Conservation (phyloP, 2,888 invertebrate species). For the Busseola fusca region DNA sequence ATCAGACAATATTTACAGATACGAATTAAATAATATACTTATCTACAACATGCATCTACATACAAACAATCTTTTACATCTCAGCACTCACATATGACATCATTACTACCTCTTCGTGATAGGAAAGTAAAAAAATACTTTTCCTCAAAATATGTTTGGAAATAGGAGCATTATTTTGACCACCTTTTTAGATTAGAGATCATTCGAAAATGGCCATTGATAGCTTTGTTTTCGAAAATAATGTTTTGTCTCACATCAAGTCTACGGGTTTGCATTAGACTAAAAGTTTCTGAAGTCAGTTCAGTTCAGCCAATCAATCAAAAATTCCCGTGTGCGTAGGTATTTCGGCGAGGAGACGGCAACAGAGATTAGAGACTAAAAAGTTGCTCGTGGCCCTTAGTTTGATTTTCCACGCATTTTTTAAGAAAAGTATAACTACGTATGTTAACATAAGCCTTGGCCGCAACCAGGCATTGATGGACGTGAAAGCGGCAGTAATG, state of each 20-base stretch:
- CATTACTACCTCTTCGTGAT: not conserved
- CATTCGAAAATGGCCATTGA: not conserved
- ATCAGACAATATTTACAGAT: not conserved
- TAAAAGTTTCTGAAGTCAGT: too few relatives aligned
- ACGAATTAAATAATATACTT: not conserved
- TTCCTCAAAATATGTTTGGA: not conserved
- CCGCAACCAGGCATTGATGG: not conserved
- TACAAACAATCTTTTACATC: not conserved
- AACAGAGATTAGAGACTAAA: not conserved
- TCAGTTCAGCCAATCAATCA: too few relatives aligned
- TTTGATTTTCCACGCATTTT: not conserved
- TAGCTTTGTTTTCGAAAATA: not conserved
- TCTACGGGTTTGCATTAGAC: not conserved
- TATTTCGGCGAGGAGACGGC: not conserved
- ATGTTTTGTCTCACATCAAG: not conserved
- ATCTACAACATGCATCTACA: slow-evolving; percentile 6
- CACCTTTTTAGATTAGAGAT: not conserved
- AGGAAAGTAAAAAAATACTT: not conserved
- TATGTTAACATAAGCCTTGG: not conserved
- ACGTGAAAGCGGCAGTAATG: not conserved
- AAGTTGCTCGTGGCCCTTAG: not conserved
- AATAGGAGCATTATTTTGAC: not conserved
- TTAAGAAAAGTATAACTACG: not conserved
- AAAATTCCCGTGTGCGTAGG: too few relatives aligned
- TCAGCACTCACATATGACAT: not conserved